phyloP scores from a whole-genome alignment of 1,140 invertebrate genomes.

The Drosophila lacertosa region DNA sequence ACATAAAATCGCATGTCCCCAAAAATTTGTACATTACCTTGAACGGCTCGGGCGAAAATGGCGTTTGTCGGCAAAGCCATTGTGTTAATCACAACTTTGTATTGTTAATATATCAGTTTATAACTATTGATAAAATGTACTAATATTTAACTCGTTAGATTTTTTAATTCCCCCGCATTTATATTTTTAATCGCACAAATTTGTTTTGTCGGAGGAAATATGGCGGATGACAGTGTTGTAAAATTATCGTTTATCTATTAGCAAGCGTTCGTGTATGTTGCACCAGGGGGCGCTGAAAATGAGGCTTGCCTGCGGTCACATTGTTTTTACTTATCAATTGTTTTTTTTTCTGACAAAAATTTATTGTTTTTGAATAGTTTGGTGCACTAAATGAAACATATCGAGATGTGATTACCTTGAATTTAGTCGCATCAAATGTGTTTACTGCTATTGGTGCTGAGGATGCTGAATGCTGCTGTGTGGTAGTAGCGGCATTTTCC shows the following conservation, averaged over 20 bases:
- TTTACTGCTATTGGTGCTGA: conserved; percentile 52
- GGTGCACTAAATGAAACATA: conserved; percentile 43
- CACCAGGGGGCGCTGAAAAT: conserved; percentile 28
- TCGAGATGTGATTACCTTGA: conserved; percentile 46
- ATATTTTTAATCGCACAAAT: conserved; percentile 62
- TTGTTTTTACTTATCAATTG: conserved; percentile 55
- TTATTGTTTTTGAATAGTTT: conserved; percentile 24
- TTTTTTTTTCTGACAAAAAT: conserved; percentile 36
- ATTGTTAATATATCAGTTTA: conserved; percentile 1
- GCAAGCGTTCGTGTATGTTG: conserved; percentile 12
- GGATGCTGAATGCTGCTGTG: conserved; percentile 53
- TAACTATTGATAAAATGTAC: conserved; percentile 5
- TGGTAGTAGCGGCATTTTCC: conserved; percentile 76
- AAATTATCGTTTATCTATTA: not conserved
- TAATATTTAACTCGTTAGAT: conserved; percentile 39
- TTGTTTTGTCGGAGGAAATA: conserved; percentile 80
- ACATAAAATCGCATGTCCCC: conserved; percentile 55
- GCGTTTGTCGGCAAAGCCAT: conserved; percentile 43
- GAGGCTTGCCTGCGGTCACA: conserved; percentile 51
- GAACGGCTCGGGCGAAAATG: conserved; percentile 52
- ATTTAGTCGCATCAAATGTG: conserved; percentile 63
- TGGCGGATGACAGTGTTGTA: conserved; percentile 73
- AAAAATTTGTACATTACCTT: conserved; percentile 60
- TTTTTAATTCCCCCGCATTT: conserved; percentile 48
- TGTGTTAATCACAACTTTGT: conserved; percentile 13